Base-by-base conservation (phyloP, 2,113 vertebrate species). In the Okapia johnstoni region DNA sequence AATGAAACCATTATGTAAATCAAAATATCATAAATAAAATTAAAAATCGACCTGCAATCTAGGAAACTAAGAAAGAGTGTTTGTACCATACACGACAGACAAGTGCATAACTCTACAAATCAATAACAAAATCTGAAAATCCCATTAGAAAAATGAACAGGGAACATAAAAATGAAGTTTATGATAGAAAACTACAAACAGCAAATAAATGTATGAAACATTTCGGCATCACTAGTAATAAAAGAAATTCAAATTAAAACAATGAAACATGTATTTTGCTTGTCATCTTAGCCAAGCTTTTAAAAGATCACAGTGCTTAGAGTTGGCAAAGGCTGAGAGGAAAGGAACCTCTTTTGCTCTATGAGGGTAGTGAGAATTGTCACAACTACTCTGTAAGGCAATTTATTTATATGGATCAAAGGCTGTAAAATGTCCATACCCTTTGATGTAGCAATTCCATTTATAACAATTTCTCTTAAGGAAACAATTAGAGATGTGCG, bases 161-260 rank as follows among this genome's bases (percentile, higher is more conserved):
- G 93, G 15, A 52, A 85, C 81, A 83, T 96, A 95, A 94, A 96
- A 90, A 94, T 97, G 77, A 95, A 97, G 94, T 83, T 93, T 88
- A 94, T 57, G 58, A 63, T 57, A 48, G 46, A 85, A 97, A 96
- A 93, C 60, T 63, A 90, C 54, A 93, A 77, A 77, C 23, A 91
- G 30, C 77, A 94, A 93, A 95, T 95, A 97, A 93, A 95, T 87
- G 91, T 10, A 46, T 84, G 93, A 89, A 91, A 89, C 76, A 73
- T 81, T 94, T 73, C 58, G 54, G 25, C 93, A 80, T 58, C 79
- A 36, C 28, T 58, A 94, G 36, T 83, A 98, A 97, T 93, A 87
- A 73, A 97, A 97, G 46, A 85, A 98, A 96, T 96, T 94, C 30
- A 94, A 97, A 97, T 95, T 94, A 96, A 94, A 97, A 96, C 90